These are phyloP conservation scores for Pseudochaenichthys georgianus DNA, from an alignment of 2,797 vertebrate species.

Conservation along the genomic window DNA sequence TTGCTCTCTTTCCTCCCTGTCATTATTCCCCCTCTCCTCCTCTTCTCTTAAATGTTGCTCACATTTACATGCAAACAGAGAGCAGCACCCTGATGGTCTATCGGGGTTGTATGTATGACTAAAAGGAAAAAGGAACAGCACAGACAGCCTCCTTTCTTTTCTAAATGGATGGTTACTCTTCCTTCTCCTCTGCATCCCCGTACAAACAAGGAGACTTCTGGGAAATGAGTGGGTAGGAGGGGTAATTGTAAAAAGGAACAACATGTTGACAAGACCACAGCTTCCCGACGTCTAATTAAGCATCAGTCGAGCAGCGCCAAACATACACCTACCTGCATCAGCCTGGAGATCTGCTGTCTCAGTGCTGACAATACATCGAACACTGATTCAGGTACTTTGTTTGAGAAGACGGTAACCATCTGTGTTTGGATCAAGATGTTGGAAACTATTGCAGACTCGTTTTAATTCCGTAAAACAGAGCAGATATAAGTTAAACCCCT, in stretches of 20 bases:
- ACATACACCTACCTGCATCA: not conserved
- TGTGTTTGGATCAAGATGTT: not conserved
- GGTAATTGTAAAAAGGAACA: constrained; percentile 39
- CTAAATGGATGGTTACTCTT: constrained; percentile 63
- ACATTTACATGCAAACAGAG: not conserved
- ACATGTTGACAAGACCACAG: constrained; percentile 54
- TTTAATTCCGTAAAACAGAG: not conserved
- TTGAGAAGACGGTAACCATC: not conserved
- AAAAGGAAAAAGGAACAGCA: constrained; percentile 15
- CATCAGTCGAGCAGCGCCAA: not conserved
- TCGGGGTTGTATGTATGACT: constrained; percentile 27
- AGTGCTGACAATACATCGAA: too few relatives aligned
- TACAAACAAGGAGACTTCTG: constrained; percentile 63
- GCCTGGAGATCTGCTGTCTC: not conserved
- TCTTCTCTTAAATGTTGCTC: constrained; percentile 2
- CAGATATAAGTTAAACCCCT: not conserved
- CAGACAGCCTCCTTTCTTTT: constrained; percentile 17
- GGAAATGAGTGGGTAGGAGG: constrained; percentile 54
- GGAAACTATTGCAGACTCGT: not conserved
- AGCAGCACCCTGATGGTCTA: constrained; percentile 15
- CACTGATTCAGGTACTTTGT: not conserved
- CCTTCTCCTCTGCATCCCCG: constrained; percentile 38
- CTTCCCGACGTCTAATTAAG: constrained; percentile 43
- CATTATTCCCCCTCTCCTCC: not conserved
- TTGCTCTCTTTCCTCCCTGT: constrained; percentile 13